Conservation (phyloP, 2,888 invertebrate genomes). For the Hypena proboscidalis region DNA sequence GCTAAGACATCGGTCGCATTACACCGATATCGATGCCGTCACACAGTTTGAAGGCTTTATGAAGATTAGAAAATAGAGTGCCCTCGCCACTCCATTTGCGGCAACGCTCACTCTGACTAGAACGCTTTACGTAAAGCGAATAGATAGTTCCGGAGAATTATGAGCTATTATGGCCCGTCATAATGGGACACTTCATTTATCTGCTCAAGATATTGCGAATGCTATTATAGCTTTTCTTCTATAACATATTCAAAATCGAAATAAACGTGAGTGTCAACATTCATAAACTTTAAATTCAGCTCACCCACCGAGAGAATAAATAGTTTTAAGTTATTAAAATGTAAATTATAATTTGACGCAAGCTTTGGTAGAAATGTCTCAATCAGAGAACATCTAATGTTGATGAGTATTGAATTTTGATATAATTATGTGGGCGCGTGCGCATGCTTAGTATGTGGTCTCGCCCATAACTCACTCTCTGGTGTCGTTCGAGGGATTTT, state of each 20-base stretch:
- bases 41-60: constrained; percentile 71
- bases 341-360: constrained; percentile 10
- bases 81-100: constrained; percentile 46
- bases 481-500: too few relatives aligned
- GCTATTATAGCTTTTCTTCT: too few relatives aligned
- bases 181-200: not conserved
- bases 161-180: not conserved
- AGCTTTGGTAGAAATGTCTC: constrained; percentile 14
- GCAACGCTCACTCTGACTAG: constrained; percentile 22
- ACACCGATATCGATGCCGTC: constrained; percentile 67
- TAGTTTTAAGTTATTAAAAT: constrained; percentile 11
- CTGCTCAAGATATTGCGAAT: too few relatives aligned
- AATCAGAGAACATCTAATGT: constrained; percentile 2
- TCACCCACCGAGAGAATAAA: constrained; percentile 6
- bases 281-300: not conserved
- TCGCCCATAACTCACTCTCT: not conserved
- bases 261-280: not conserved
- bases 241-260: too few relatives aligned
- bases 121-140: constrained; percentile 11
- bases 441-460: constrained; percentile 12
- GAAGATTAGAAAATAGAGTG: constrained; percentile 77
- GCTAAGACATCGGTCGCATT: constrained; percentile 47
- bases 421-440: constrained; percentile 2
- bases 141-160: not conserved
- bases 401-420: constrained; percentile 12